Conservation (phyloP, 2,888 invertebrate species). For the Monopis laevigella region DNA sequence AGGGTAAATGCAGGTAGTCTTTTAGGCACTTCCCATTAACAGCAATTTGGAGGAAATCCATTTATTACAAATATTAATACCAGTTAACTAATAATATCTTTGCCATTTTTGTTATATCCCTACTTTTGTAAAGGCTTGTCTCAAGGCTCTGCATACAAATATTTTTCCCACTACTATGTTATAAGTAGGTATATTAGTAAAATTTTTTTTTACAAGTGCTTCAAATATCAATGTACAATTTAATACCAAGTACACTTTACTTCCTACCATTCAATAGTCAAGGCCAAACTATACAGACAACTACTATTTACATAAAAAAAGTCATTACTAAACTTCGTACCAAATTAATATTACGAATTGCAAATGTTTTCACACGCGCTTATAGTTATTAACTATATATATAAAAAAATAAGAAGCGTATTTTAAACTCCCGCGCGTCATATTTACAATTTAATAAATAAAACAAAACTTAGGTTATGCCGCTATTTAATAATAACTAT, state of each 20-base stretch:
- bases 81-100: no score
- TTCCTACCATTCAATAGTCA: conserved; percentile 67
- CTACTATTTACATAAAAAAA: conserved; percentile 51
- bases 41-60: no score
- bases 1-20: no score
- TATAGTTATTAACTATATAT: not conserved
- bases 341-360: conserved; percentile 1
- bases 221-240: conserved; percentile 65
- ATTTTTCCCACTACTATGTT: no score
- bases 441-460: conserved; percentile 37
- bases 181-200: conserved; percentile 29
- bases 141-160: no score
- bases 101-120: no score
- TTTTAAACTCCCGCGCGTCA: conserved; percentile 42
- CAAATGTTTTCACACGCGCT: not conserved
- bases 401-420: no score
- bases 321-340: conserved; percentile 7
- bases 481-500: conserved; percentile 20
- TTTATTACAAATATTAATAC: no score
- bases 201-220: conserved; percentile 62
- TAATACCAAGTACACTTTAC: conserved; percentile 64
- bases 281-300: conserved; percentile 58
- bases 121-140: no score
- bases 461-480: conserved; percentile 39
- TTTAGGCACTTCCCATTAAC: no score